A percentile compares a stretch with the other conserved stretches of the same genome.
phyloP scores from a whole-genome alignment of 2,113 vertebrate genomes.

The Aleadryas rufinucha region DNA sequence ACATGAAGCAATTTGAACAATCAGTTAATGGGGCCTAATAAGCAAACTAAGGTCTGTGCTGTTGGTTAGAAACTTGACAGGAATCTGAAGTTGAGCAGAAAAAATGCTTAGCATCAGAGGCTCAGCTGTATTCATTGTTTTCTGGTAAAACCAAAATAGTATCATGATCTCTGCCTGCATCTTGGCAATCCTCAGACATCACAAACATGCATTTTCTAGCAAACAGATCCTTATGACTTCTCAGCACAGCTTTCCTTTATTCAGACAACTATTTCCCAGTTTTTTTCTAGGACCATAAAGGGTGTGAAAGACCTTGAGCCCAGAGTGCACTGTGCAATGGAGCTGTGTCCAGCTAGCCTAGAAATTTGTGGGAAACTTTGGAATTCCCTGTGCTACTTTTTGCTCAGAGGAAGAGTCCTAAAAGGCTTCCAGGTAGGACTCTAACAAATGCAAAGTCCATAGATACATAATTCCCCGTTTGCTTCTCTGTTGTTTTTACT shows the following conservation, averaged over 20 bases:
- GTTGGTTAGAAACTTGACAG: not conserved
- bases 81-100: not conserved
- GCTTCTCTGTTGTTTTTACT: not conserved
- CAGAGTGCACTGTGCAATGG: fast-evolving
- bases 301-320: not conserved
- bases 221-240: not conserved
- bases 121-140: conserved; percentile 26
- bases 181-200: not conserved
- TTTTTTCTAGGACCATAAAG: not conserved
- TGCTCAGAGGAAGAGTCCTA: not conserved
- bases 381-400: not conserved
- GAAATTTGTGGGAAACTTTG: not conserved
- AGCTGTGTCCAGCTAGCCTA: not conserved
- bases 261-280: not conserved
- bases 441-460: not conserved
- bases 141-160: conserved; percentile 29
- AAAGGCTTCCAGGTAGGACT: not conserved
- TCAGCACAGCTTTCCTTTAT: not conserved
- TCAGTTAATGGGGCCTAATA: not conserved
- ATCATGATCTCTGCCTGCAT: not conserved
- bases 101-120: not conserved
- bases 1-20: conserved; percentile 14
- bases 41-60: not conserved
- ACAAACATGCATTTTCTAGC: not conserved
- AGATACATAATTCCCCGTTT: not conserved